These are phyloP conservation scores for Spea bombifrons DNA, from an alignment of 2,113 vertebrate genomes.

Conservation along the genomic window DNA sequence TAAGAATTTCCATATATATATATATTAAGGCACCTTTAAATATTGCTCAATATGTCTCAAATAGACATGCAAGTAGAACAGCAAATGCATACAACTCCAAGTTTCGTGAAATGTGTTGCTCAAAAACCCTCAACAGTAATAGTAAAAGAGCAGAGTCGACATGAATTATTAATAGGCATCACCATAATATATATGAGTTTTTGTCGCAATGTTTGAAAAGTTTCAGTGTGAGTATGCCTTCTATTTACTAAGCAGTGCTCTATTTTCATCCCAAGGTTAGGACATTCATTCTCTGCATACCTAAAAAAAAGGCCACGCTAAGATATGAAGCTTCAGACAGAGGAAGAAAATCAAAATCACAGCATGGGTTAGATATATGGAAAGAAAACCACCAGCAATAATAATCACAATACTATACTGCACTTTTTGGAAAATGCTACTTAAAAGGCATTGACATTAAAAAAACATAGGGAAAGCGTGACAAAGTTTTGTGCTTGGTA, in stretches of 20 bases:
- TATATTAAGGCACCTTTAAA: no score
- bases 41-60: no score
- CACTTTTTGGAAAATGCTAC: slow-evolving; percentile 15
- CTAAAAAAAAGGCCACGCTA: slow-evolving; percentile 40
- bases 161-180: no score
- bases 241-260: slow-evolving; percentile 24
- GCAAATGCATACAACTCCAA: no score
- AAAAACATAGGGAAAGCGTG: slow-evolving; percentile 10
- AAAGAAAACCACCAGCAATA: slow-evolving; percentile 35
- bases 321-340: slow-evolving; percentile 27
- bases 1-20: no score
- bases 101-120: no score
- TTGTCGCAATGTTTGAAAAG: slow-evolving; percentile 3
- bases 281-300: slow-evolving; percentile 34
- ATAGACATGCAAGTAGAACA: no score
- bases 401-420: slow-evolving; percentile 41
- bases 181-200: no score
- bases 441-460: slow-evolving; percentile 35
- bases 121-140: no score
- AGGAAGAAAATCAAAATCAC: slow-evolving; percentile 39
- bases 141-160: no score
- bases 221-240: slow-evolving; percentile 22
- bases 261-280: slow-evolving; percentile 38
- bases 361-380: slow-evolving; percentile 38
- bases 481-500: slow-evolving; percentile 13